Percentiles rank a stretch among this genome's conserved stretches.
Evolutionary conservation across 2,113 vertebrate genomes (phyloP).

Genomic region (Solea senegalensis): DNA sequence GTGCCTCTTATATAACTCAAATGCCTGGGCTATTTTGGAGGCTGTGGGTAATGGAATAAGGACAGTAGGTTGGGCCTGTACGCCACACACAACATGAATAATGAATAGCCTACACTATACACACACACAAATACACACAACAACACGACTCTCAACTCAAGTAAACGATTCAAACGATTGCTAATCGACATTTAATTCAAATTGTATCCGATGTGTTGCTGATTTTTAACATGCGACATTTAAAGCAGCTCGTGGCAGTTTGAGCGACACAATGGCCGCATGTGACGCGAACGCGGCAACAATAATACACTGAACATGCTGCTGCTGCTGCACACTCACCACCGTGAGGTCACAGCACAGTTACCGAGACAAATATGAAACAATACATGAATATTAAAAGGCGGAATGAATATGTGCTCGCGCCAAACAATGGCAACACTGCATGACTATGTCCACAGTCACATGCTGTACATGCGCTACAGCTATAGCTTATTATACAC

Average conservation of each 20-base stretch:
- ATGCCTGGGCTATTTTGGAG: not conserved
- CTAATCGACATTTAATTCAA: not conserved
- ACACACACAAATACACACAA: conserved; percentile 26
- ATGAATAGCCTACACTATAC: not conserved
- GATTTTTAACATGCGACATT: conserved; percentile 2
- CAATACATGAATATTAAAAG: not conserved
- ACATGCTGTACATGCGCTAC: not conserved
- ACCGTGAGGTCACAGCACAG: conserved; percentile 11
- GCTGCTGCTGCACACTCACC: conserved; percentile 17
- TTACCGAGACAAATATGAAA: not conserved
- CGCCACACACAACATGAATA: not conserved
- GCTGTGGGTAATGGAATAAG: not conserved
- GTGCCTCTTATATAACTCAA: not conserved
- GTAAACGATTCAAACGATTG: not conserved
- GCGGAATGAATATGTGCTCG: not conserved
- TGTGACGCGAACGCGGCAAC: not conserved
- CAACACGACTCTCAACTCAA: not conserved
- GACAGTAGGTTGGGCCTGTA: conserved; percentile 20
- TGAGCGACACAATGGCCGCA: not conserved
- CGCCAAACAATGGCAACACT: conserved; percentile 22
- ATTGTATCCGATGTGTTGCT: not conserved
- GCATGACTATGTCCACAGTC: not conserved
- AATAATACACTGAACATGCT: conserved; percentile 24
- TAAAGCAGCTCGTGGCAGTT: not conserved
- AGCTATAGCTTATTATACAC: not conserved